Evolutionary conservation across 2,797 vertebrate species (phyloP), one percentile per base, ranked within the genome.

Genomic region (Echiichthys vipera): DNA sequence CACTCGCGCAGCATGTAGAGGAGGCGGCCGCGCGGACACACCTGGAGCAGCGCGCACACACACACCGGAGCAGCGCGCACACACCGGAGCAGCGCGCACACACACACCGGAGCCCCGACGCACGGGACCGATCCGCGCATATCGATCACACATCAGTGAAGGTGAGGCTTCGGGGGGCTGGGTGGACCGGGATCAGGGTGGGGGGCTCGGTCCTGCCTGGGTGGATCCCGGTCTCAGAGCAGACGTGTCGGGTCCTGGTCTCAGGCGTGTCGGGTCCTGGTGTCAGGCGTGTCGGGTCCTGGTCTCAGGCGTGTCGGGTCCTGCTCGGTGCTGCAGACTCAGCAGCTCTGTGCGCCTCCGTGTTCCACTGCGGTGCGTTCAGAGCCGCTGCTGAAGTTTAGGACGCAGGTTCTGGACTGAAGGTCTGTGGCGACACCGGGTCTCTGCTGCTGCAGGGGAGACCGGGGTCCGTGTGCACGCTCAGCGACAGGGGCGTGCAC

Each of bases 181-280:
- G 13, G 43, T 7, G 0, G 7, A 3, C 18, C 18, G 13, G 20
- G 11, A 51, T 7, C 7, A 10, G 1, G 51, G 32, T 25, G 24
- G 63, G 27, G 57, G 45, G 45, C 3, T 43, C 18, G 0, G 64
- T 30, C 24, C 32, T 27, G 51, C 37, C 25, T 51, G 84, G 88
- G 86, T 84, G 89, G 84, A 71, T 88, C 80, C 82, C 24, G 79
- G 54, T 64, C 74, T 73, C 66, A 11, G 67, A 75, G 64, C 74
- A 75, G 84, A 88, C 88, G 74, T 87, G 89, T 84, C 88, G 63
- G 74, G 72, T 89, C 88, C 80, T 82, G 86, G n/a, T n/a, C n/a
- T n/a, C n/a, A n/a, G n/a, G n/a, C n/a, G n/a, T n/a, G n/a, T n/a
- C n/a, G n/a, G n/a, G n/a, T n/a, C n/a, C n/a, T n/a, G n/a, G n/a